These are phyloP conservation scores for Gadus chalcogrammus DNA, from an alignment of 2,113 vertebrate species.

Conservation along the genomic window DNA sequence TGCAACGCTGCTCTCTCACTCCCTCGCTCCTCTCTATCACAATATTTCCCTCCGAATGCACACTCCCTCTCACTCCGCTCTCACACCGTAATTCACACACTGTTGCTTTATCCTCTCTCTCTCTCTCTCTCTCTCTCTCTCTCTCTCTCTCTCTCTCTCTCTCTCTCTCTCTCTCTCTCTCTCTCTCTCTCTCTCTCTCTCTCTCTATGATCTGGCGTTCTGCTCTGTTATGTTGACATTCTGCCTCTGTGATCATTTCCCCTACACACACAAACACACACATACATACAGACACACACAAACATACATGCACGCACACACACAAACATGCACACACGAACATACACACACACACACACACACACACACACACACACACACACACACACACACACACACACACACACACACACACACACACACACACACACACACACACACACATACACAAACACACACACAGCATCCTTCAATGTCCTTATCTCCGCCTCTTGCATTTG, in stretches of 20 bases:
- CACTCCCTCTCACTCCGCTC: slow-evolving; percentile 30
- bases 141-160: neutral
- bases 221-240: slow-evolving; percentile 36
- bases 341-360: neutral
- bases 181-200: slow-evolving; percentile 3
- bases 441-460: neutral
- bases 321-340: too few relatives aligned
- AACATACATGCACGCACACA: neutral
- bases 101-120: slow-evolving; percentile 14
- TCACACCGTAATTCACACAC: slow-evolving; percentile 28
- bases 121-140: neutral
- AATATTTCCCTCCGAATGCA: too few relatives aligned
- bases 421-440: neutral
- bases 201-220: neutral
- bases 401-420: neutral
- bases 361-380: neutral
- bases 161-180: slow-evolving; percentile 5
- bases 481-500: slow-evolving; percentile 32
- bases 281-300: neutral
- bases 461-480: slow-evolving; percentile 5
- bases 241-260: slow-evolving; percentile 48
- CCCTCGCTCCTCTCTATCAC: too few relatives aligned
- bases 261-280: neutral
- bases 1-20: too few relatives aligned
- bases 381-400: neutral